Conservation (phyloP, 2,888 invertebrate genomes). For the Xanthorhoe designata region DNA sequence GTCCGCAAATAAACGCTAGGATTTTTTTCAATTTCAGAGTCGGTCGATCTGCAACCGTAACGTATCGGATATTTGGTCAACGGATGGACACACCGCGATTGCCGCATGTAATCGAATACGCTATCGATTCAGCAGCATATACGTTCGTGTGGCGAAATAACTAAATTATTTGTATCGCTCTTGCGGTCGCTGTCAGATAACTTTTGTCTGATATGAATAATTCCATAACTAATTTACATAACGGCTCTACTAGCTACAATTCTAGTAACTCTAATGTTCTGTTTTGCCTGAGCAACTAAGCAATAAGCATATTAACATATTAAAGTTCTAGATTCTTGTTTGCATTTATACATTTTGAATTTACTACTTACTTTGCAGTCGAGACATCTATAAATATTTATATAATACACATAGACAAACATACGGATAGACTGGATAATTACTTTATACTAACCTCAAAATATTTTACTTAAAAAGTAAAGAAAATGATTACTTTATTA, state of each 20-base stretch:
- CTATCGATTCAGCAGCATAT: constrained; percentile 62
- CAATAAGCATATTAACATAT: constrained; percentile 24
- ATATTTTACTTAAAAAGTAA: too few species aligned
- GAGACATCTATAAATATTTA: neutral
- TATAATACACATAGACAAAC: neutral
- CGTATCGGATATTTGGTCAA: constrained; percentile 67
- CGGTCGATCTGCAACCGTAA: constrained; percentile 53
- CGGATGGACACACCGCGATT: constrained; percentile 61
- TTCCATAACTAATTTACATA: constrained; percentile 33
- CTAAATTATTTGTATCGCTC: constrained; percentile 58
- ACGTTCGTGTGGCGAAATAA: constrained; percentile 57
- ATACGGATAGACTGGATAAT: neutral
- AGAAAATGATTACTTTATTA: too few species aligned
- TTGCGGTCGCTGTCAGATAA: constrained; percentile 43
- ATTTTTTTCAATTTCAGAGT: constrained; percentile 61
- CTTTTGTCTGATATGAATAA: constrained; percentile 37
- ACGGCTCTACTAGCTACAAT: constrained; percentile 17
- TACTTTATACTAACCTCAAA: neutral
- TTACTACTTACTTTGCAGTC: neutral
- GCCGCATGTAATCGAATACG: constrained; percentile 71
- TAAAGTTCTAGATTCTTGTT: constrained; percentile 17
- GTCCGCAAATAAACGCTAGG: constrained; percentile 37
- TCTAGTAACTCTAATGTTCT: constrained; percentile 25
- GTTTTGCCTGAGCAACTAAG: constrained; percentile 21
- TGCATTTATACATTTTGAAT: constrained; percentile 20